These are phyloP conservation scores for Xerus rutilus DNA, from an alignment of 2,797 vertebrate species.

Conservation along the genomic window DNA sequence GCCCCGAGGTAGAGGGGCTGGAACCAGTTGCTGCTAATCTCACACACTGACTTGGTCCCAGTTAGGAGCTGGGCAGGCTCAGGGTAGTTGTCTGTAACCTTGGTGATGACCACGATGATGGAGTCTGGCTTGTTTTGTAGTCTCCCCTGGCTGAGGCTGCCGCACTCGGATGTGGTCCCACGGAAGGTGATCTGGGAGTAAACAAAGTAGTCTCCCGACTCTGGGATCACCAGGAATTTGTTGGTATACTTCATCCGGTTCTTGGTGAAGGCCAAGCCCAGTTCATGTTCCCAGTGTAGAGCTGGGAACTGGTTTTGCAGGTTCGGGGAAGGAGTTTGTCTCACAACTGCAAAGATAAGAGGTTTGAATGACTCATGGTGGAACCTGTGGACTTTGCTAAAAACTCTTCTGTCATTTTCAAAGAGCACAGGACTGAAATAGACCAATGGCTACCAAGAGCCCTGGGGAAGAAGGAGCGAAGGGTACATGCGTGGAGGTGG, in stretches of 20 bases:
- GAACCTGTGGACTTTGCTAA: not conserved
- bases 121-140: constrained; percentile 49
- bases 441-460: not conserved
- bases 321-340: constrained; percentile 65
- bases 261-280: constrained; percentile 89
- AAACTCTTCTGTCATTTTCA: not conserved
- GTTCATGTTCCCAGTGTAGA: constrained; percentile 88
- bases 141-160: constrained; percentile 12
- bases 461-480: not conserved
- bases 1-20: constrained; percentile 88
- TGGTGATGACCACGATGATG: constrained; percentile 86
- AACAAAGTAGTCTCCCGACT: constrained; percentile 88
- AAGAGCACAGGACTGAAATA: not conserved
- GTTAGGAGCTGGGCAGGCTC: constrained; percentile 87
- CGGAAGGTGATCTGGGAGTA: constrained; percentile 90
- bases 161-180: constrained; percentile 70
- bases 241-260: constrained; percentile 88
- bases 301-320: constrained; percentile 76
- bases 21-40: constrained; percentile 83
- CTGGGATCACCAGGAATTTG: constrained; percentile 87
- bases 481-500: fast-evolving
- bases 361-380: not conserved
- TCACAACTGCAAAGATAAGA: constrained; percentile 70
- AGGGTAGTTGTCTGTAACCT: constrained; percentile 86
- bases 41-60: constrained; percentile 86